Conservation (phyloP, 2,797 vertebrate genomes). For the Cygnus olor region DNA sequence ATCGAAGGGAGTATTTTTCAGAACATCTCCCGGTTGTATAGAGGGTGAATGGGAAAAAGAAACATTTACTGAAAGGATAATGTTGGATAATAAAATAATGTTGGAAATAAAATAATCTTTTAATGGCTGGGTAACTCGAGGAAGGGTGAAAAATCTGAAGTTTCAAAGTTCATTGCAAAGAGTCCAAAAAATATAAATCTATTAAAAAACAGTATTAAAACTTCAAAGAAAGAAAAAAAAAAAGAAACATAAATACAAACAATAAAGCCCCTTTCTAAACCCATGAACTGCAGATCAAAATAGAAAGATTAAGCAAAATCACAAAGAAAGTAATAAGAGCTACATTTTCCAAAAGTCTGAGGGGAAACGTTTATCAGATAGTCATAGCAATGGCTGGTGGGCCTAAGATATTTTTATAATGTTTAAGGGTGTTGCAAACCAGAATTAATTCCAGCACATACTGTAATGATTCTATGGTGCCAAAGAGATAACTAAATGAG, state of each 20-base stretch:
- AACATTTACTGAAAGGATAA: background rate
- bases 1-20: background rate
- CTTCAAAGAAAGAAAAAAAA: background rate
- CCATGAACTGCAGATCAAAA: background rate
- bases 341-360: background rate
- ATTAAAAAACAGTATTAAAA: background rate
- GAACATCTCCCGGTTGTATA: background rate
- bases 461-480: background rate
- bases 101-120: too few species aligned
- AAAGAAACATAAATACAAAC: background rate
- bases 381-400: background rate
- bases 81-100: too few species aligned
- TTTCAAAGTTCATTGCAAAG: background rate
- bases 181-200: background rate
- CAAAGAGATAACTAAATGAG: conserved; percentile 10
- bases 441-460: background rate
- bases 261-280: background rate
- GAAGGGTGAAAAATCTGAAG: background rate
- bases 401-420: background rate
- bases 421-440: background rate
- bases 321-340: background rate
- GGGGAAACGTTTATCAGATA: background rate
- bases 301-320: conserved; percentile 9
- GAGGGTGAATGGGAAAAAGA: background rate
- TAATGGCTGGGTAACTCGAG: background rate